phyloP scores from a whole-genome alignment of 2,797 vertebrate species.

The Podarcis siculus region DNA sequence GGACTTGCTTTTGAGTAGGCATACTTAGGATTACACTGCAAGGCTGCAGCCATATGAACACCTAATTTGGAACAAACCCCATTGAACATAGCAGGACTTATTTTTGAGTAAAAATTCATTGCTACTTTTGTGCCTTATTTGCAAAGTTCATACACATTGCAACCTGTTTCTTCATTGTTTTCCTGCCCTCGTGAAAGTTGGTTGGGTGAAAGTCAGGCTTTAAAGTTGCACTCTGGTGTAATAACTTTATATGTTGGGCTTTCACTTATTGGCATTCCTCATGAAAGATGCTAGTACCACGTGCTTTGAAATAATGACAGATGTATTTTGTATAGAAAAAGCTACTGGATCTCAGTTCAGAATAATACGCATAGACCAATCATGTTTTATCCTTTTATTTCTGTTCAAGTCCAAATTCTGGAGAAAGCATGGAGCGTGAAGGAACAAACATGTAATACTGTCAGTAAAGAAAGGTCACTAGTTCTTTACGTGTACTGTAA shows the following conservation, averaged over 20 bases:
- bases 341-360: background rate
- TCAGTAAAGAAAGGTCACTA: background rate
- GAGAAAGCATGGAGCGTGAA: background rate
- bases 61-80: background rate
- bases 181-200: background rate
- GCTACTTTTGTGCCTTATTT: background rate
- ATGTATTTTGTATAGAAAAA: background rate
- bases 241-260: background rate
- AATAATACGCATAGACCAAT: background rate
- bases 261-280: background rate
- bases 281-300: background rate
- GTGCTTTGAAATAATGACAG: conserved; percentile 8
- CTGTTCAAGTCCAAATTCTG: background rate
- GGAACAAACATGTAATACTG: conserved; percentile 4
- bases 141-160: background rate
- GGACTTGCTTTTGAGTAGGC: background rate
- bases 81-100: background rate
- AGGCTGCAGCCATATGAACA: background rate
- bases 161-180: background rate
- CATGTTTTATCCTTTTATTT: conserved; percentile 22
- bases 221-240: background rate
- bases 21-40: background rate
- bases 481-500: background rate
- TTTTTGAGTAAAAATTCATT: background rate
- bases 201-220: background rate